A percentile compares a stretch with the other conserved stretches of the same genome.
Conservation (phyloP, 1,140 invertebrate genomes). For the Ceratosolen fusciceps region DNA sequence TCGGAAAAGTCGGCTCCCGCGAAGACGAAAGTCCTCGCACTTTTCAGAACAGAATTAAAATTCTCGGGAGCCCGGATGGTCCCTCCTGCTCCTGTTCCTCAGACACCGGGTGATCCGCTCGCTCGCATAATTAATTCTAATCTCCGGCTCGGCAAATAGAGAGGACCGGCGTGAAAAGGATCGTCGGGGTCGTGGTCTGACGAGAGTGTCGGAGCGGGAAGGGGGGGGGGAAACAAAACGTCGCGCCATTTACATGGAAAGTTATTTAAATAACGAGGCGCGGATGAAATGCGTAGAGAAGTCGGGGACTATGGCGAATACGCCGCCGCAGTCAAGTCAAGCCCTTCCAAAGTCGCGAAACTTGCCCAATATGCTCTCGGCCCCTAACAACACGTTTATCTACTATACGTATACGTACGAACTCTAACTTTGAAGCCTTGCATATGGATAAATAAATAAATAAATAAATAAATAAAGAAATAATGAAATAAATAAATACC, state of each 20-base stretch:
- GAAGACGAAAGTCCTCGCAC: background rate
- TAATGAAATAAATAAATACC: too few species aligned
- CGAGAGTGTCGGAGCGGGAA: background rate
- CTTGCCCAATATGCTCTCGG: too few species aligned
- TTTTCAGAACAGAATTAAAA: conserved; percentile 39
- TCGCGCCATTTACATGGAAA: conserved; percentile 14
- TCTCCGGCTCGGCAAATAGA: background rate
- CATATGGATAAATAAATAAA: too few species aligned
- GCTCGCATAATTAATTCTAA: conserved; percentile 41
- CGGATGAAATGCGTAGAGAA: background rate
- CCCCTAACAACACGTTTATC: too few species aligned
- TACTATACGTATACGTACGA: too few species aligned
- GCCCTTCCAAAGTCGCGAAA: conserved; percentile 19
- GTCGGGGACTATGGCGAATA: conserved; percentile 14
- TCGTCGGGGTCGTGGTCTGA: too few species aligned
- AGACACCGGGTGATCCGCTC: conserved; percentile 13
- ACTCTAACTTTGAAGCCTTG: too few species aligned
- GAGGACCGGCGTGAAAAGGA: background rate
- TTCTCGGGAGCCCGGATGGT: background rate
- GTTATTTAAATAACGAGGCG: conserved; percentile 45
- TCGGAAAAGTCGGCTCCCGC: conserved; percentile 12
- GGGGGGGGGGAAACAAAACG: background rate
- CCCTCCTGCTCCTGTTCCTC: background rate
- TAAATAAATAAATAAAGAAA: too few species aligned
- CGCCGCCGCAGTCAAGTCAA: too few species aligned